Base-by-base conservation (phyloP, 2,113 vertebrate genomes). In the Nannospalax galili region DNA sequence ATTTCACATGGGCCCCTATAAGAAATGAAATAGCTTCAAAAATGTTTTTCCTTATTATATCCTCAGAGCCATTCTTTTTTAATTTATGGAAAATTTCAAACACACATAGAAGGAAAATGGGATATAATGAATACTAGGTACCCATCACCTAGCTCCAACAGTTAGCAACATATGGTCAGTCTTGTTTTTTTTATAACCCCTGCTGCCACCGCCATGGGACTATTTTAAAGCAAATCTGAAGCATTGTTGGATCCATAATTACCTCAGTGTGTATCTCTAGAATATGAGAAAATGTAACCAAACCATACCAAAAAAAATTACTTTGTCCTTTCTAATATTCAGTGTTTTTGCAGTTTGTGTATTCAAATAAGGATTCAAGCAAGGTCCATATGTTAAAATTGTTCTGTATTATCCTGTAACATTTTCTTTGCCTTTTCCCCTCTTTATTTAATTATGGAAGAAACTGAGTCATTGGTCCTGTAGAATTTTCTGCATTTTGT, bases 161-260 rank as follows among this genome's bases (percentile, higher is more conserved):
- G 56, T 94, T 86, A 91, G 56, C 40, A 89, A 78, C 90, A 86
- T 78, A 58, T 65, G 69, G 20, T 89, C 82, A 88, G 1, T 90
- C 80, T 95, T 32, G 2, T 96, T 95, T 94, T 85, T 74, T 74
- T 78, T 81, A 78, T 95, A 91, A 19, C 24, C 37, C 56, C 22
- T 35, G 26, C 77, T n/a, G 1, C 48, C 45, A 85, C 45, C 19
- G 52, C 26, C 9, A 70, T 45, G 88, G 74, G 64, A 77, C 60
- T 86, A 48, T 92, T 87, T 86, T 93, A 95, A 94, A 88, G 70
- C n/a, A 95, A 89, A 93, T 96, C 87, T 75, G 15, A 86, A 75
- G 28, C 74, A 92, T 75, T 94, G 40, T 89, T 97, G 22, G 42
- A 80, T 87, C 90, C 42, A 80, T 85, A 84, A 80, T 70, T 91